Evolutionary conservation across 2,113 vertebrate species (phyloP).

Genomic region (Callopanchax toddi): DNA sequence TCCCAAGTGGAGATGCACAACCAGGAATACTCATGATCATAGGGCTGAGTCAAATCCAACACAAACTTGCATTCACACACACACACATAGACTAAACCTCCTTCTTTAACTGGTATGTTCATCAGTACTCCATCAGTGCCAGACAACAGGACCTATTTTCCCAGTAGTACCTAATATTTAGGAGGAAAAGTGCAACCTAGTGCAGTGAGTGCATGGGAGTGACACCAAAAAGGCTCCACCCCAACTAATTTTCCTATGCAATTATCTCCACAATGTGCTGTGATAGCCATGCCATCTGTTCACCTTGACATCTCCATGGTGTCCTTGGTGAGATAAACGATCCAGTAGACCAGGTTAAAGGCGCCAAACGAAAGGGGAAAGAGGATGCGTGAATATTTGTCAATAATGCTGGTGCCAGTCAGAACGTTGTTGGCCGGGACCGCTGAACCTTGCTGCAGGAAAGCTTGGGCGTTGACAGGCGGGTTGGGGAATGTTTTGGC

Average conservation of each 20-base stretch:
- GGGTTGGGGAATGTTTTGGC: constrained; percentile 78
- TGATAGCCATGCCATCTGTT: constrained; percentile 40
- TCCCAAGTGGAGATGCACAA: constrained; percentile 20
- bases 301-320: constrained; percentile 90
- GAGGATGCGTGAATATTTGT: constrained; percentile 95
- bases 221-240: rapidly evolving
- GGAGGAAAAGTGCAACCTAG: no score
- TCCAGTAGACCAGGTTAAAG: constrained; percentile 97
- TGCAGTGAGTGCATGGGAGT: no score
- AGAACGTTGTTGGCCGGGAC: constrained; percentile 70
- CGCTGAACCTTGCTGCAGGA: constrained; percentile 76
- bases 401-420: constrained; percentile 93
- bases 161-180: no score
- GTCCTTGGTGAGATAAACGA: constrained; percentile 96
- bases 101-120: no score
- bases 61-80: not conserved
- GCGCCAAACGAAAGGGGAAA: constrained; percentile 95
- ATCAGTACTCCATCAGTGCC: no score
- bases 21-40: constrained; percentile 16
- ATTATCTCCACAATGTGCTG: not conserved
- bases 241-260: not conserved
- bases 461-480: constrained; percentile 73
- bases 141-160: no score
- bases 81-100: no score
- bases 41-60: constrained; percentile 15